Conservation (phyloP, 2,113 vertebrate species). For the Ia io region DNA sequence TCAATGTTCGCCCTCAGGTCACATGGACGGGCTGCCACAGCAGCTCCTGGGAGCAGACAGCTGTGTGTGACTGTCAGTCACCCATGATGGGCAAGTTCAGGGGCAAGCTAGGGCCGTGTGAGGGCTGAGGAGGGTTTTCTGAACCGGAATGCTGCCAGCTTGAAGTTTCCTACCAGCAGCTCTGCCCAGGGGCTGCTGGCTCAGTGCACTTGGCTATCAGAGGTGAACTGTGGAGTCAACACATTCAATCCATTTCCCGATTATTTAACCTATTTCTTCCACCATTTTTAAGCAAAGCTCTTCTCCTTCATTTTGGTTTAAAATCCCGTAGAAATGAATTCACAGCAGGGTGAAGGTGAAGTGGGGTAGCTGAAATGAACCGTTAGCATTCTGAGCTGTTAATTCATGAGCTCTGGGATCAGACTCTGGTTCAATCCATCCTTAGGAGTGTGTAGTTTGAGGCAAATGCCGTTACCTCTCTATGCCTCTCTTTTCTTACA, state of each 20-base stretch:
- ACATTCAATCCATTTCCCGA: neutral
- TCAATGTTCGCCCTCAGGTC: rapidly evolving
- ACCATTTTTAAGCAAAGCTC: neutral
- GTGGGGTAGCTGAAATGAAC: neutral
- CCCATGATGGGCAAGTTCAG: neutral
- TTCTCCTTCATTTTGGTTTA: neutral
- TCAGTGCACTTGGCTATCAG: neutral
- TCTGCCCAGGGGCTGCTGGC: neutral
- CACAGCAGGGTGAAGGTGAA: neutral
- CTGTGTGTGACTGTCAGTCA: neutral
- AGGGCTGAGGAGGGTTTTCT: neutral
- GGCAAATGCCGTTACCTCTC: neutral
- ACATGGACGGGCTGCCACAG: rapidly evolving
- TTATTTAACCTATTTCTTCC: neutral
- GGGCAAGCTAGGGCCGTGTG: neutral
- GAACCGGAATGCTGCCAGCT: too few species aligned
- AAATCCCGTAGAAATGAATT: neutral
- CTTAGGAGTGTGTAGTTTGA: neutral
- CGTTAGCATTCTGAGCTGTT: neutral
- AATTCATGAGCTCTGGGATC: neutral
- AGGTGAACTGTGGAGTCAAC: neutral
- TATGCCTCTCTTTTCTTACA: neutral
- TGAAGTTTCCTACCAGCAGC: too few species aligned
- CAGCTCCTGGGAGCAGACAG: neutral
- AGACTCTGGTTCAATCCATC: neutral